These are phyloP conservation scores for Listronotus bonariensis DNA, from an alignment of 1,140 invertebrate species.

Conservation along the genomic window DNA sequence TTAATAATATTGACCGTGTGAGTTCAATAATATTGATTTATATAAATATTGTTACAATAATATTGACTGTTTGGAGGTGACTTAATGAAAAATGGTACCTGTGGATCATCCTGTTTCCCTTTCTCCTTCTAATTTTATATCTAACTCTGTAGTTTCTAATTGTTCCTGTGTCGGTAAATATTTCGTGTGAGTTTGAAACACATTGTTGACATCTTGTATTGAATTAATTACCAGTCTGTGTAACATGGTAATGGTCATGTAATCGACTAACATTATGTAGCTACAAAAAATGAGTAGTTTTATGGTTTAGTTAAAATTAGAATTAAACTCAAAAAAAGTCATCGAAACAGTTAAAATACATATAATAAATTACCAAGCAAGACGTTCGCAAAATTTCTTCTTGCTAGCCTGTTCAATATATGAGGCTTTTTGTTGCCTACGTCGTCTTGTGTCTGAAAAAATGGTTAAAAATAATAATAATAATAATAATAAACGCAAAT, in stretches of 20 bases:
- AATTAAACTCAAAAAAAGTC: too few relatives aligned
- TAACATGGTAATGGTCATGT: slow-evolving; percentile 72
- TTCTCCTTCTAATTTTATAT: slow-evolving; percentile 36
- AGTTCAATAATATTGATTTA: too few relatives aligned
- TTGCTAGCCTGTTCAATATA: slow-evolving; percentile 85
- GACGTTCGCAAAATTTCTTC: slow-evolving; percentile 70
- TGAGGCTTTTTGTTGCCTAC: slow-evolving; percentile 66
- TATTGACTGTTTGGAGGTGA: too few relatives aligned
- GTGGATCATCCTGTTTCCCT: slow-evolving; percentile 40
- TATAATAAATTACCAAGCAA: slow-evolving; percentile 70
- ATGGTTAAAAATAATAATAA: too few relatives aligned
- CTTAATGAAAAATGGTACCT: slow-evolving; percentile 29
- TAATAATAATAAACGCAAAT: too few relatives aligned
- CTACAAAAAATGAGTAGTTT: slow-evolving; percentile 57
- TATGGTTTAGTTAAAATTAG: too few relatives aligned
- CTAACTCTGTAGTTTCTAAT: slow-evolving; percentile 30
- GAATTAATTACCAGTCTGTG: slow-evolving; percentile 70
- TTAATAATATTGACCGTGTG: too few relatives aligned
- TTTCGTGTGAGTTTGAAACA: slow-evolving; percentile 64
- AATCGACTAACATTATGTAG: slow-evolving; percentile 76
- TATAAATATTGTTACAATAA: too few relatives aligned
- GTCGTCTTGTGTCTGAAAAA: slow-evolving; percentile 30
- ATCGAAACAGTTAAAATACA: too few relatives aligned
- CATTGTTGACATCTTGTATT: slow-evolving; percentile 63
- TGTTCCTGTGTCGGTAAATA: slow-evolving; percentile 60